A percentile compares a stretch with the other conserved stretches of the same genome.
phyloP scores from a whole-genome alignment of 2,113 vertebrate genomes.

The Turnix velox region DNA sequence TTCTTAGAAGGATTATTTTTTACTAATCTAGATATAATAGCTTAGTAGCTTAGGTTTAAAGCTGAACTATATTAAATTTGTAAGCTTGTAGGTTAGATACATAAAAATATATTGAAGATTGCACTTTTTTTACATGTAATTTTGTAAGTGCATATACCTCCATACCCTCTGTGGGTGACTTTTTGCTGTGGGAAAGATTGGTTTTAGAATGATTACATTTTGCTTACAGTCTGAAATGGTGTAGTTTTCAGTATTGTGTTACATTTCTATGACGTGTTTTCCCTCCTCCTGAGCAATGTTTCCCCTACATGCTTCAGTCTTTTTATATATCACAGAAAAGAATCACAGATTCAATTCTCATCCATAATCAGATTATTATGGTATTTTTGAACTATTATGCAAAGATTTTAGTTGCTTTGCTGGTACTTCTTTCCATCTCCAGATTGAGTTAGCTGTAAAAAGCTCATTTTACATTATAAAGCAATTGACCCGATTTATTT shows the following conservation, averaged over 20 bases:
- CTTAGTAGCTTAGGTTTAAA: not conserved
- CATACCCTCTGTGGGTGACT: not conserved
- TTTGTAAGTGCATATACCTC: not conserved
- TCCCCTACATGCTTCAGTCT: not conserved
- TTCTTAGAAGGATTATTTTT: not conserved
- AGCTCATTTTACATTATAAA: not conserved
- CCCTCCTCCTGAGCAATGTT: not conserved
- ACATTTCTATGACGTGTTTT: not conserved
- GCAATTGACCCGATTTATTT: not conserved
- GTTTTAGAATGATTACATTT: not conserved
- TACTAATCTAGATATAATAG: not conserved
- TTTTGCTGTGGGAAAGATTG: not conserved
- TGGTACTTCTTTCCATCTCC: not conserved
- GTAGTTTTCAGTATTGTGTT: not conserved
- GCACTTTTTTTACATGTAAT: not conserved
- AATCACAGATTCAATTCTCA: not conserved
- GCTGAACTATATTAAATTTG: not conserved
- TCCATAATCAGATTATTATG: not conserved
- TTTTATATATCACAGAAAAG: not conserved
- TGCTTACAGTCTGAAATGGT: not conserved
- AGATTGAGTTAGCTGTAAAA: not conserved
- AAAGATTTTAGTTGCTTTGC: not conserved
- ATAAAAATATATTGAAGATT: not conserved
- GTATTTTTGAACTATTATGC: not conserved
- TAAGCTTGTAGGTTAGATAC: not conserved